Percentiles rank a stretch among this genome's conserved stretches.
These are phyloP conservation scores for Grantiella picta DNA, from an alignment of 2,113 vertebrate species.

Conservation along the genomic window DNA sequence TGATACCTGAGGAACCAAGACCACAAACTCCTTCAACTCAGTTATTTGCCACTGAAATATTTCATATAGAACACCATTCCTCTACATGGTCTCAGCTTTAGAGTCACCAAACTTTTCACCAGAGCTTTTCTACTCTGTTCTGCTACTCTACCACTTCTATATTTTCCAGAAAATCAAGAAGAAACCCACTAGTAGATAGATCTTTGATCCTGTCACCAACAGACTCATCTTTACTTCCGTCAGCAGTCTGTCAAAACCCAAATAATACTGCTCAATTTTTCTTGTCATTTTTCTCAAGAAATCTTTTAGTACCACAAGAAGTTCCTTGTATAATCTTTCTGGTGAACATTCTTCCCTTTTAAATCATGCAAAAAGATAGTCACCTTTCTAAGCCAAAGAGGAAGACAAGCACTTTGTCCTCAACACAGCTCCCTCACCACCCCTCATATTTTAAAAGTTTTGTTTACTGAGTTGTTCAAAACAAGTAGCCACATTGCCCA, in stretches of 20 bases:
- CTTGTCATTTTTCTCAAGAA: background rate
- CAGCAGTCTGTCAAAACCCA: background rate
- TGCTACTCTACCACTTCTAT: background rate
- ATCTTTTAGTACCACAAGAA: background rate
- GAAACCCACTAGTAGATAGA: background rate
- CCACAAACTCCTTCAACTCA: background rate
- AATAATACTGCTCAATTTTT: background rate
- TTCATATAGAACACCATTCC: background rate
- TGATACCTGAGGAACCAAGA: background rate
- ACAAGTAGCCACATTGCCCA: background rate
- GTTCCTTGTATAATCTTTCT: background rate
- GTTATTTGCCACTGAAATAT: background rate
- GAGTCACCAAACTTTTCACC: background rate
- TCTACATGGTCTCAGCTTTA: background rate
- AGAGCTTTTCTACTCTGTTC: background rate
- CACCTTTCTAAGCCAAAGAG: background rate
- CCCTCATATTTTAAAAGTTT: background rate
- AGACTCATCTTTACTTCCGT: background rate
- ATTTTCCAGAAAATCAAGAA: background rate
- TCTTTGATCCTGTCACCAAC: background rate
- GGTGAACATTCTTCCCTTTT: background rate
- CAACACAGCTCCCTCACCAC: background rate
- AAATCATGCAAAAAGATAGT: background rate
- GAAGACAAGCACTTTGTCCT: background rate
- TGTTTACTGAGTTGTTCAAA: background rate